These are phyloP conservation scores for Drosophila nigromelanica DNA, from an alignment of 1,140 invertebrate species.

Conservation along the genomic window DNA sequence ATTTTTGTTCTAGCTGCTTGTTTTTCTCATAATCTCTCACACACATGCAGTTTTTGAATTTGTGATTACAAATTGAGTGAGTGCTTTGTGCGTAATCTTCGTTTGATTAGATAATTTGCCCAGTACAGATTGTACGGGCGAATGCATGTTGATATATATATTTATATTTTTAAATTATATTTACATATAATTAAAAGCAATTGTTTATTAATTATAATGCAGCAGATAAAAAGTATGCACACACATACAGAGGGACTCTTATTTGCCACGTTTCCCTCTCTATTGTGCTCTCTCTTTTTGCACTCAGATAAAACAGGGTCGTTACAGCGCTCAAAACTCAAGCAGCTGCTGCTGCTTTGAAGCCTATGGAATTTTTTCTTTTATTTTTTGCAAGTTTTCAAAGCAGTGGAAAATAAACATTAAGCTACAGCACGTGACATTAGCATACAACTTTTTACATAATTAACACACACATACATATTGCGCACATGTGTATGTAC, in stretches of 20 bases:
- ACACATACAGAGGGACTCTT: background rate
- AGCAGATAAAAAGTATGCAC: constrained; percentile 17
- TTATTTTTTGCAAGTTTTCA: constrained; percentile 4
- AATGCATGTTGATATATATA: constrained; percentile 3
- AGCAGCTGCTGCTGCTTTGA: constrained; percentile 18
- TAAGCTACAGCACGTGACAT: constrained; percentile 35
- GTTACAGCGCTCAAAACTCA: constrained; percentile 18
- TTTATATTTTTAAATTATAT: constrained; percentile 15
- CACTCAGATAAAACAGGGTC: constrained; percentile 24
- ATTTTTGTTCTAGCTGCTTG: constrained; percentile 7
- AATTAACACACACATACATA: constrained; percentile 20
- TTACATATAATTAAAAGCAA: constrained; percentile 33
- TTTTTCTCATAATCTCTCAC: constrained; percentile 16
- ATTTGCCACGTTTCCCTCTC: constrained; percentile 36
- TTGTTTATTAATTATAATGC: constrained; percentile 37
- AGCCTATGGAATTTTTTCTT: constrained; percentile 21
- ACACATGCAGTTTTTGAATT: constrained; percentile 14
- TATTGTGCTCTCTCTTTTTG: constrained; percentile 3
- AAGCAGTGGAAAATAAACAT: constrained; percentile 22
- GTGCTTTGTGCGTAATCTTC: constrained; percentile 35
- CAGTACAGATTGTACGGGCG: constrained; percentile 29
- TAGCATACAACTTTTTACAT: constrained; percentile 33
- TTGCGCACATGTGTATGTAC: constrained; percentile 1
- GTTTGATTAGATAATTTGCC: constrained; percentile 48
- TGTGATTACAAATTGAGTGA: constrained; percentile 29